Evolutionary conservation across 2,888 invertebrate genomes (phyloP), one percentile per base, ranked within the genome.

Genomic region (Eupithecia centaureata): DNA sequence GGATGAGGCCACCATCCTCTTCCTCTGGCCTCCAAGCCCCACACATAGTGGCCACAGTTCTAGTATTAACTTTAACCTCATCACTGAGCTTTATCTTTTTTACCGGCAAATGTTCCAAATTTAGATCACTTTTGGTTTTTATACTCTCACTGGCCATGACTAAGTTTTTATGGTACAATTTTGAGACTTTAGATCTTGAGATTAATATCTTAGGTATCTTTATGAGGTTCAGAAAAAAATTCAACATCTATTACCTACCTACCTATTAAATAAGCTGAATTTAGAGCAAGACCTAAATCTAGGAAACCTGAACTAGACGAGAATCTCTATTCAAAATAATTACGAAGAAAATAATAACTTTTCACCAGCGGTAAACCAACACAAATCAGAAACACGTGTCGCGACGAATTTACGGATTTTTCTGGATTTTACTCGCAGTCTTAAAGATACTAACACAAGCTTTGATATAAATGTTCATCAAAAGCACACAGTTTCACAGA

Each of bases 11-110:
- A 13, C 94, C 94, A 77, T 94, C 88, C 58, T 85, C 90, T 73
- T 94, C 94, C 10, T 92, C 89, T 38, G 89, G 89, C 65, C 94
- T 83, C 94, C 94, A 94, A 33, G 92, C 84, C 65, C 94, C 94
- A 82, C 94, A 94, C 92, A 93, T 93, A 56, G 93, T 93, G 3
- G 86, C 89, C 13, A 94, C 92, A 67, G 92, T 93, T 73, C 94
- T 89, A 38, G 57, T 61, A 67, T 75, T 80, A 30, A 75, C 64
- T 25, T 67, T 58, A 63, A 42, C 57, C 62, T 67, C 72, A 33
- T 78, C 77, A 72, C 65, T 71, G 35, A 86, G 33, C 79, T 87
- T 90, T 0, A 88, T 77, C 82, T 87, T 92, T 78, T 92, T 92
- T 0, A 78, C 76, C 0, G 89, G 87, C 60, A 75, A 72, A 66